A percentile compares a stretch with the other conserved stretches of the same genome.
Evolutionary conservation across 2,888 invertebrate species (phyloP).

Genomic region (Oscheius sp.): DNA sequence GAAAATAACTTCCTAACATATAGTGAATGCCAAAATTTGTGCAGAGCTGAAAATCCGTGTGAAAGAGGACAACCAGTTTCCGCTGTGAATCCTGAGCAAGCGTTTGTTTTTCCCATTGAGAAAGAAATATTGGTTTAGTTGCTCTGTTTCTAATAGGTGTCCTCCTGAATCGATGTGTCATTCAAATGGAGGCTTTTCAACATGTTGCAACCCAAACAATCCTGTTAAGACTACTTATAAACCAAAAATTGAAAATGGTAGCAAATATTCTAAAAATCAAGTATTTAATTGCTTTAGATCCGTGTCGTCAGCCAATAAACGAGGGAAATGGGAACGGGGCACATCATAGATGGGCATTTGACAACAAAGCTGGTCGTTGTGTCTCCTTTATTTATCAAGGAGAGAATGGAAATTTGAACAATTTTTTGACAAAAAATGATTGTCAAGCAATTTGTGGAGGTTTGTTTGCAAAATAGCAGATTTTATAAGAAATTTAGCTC

Average conservation of each 20-base stretch:
- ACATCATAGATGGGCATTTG: slow-evolving; percentile 54
- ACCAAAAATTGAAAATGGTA: slow-evolving; percentile 3
- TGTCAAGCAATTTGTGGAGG: slow-evolving; percentile 53
- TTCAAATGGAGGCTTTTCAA: background rate
- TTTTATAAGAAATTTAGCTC: background rate
- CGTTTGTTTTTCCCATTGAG: background rate
- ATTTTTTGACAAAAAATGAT: slow-evolving; percentile 52
- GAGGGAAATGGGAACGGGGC: slow-evolving; percentile 36
- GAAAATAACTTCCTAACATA: slow-evolving; percentile 56
- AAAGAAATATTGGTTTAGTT: slow-evolving; percentile 12
- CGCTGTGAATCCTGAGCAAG: slow-evolving; percentile 13
- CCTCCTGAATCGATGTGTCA: slow-evolving; percentile 27
- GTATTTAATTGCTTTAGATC: slow-evolving; percentile 6
- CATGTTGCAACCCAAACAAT: slow-evolving; percentile 17
- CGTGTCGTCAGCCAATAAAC: slow-evolving; percentile 45
- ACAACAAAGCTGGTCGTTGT: slow-evolving; percentile 37
- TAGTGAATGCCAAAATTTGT: slow-evolving; percentile 43
- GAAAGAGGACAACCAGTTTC: slow-evolving; percentile 31
- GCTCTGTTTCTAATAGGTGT: slow-evolving; percentile 23
- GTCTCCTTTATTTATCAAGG: slow-evolving; percentile 52
- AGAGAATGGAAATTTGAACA: slow-evolving; percentile 58
- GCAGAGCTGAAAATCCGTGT: slow-evolving; percentile 46
- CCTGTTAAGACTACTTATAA: background rate
- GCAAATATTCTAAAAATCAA: background rate
- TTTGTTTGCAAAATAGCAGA: too few relatives aligned